Conservation (phyloP, 2,113 vertebrate species). For the Microtus pennsylvanicus region DNA sequence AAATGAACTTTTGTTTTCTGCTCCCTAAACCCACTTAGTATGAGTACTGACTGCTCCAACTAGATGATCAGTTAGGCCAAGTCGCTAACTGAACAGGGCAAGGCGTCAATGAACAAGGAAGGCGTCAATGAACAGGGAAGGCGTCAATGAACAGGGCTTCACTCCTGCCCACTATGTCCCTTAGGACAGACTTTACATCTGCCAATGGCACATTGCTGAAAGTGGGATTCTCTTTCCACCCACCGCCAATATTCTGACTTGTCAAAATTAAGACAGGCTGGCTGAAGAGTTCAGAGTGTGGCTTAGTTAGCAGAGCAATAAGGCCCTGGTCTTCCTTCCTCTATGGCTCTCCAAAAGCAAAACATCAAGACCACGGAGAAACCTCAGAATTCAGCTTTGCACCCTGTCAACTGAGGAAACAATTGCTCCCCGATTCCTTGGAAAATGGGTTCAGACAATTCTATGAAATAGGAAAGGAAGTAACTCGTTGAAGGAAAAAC, state of each 20-base stretch:
- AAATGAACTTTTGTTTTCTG: background rate
- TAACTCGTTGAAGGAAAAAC: background rate
- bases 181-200: background rate
- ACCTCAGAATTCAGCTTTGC: background rate
- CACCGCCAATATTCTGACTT: background rate
- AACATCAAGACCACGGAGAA: background rate
- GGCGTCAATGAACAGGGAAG: too few relatives aligned
- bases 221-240: background rate
- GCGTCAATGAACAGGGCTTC: background rate
- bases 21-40: background rate
- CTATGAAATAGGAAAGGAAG: background rate
- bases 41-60: background rate
- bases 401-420: rapidly evolving
- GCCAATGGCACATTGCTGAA: background rate
- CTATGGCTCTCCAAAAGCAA: background rate
- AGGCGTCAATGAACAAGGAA: background rate
- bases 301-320: background rate
- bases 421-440: background rate
- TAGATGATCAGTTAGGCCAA: background rate
- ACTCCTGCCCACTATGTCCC: background rate
- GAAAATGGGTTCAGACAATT: background rate
- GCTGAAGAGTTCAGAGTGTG: background rate
- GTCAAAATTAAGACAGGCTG: background rate
- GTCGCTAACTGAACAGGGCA: background rate
- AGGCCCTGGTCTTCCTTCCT: background rate